Evolutionary conservation across 2,113 vertebrate species (phyloP).

Genomic region (Pachyramphus minor): DNA sequence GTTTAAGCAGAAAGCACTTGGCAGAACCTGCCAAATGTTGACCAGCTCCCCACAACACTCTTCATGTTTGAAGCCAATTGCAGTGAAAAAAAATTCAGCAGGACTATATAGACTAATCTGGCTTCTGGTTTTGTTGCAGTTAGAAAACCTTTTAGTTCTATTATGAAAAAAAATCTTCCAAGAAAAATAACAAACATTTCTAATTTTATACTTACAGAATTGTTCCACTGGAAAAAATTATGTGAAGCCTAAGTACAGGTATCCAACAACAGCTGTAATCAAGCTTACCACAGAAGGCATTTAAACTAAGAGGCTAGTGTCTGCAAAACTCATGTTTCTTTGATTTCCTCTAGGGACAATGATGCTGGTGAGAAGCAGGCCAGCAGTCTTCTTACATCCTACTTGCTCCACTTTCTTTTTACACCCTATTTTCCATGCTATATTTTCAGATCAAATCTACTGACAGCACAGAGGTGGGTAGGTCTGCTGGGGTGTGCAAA

Average conservation of each 20-base stretch:
- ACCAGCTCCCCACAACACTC: neutral
- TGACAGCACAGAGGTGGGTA: neutral
- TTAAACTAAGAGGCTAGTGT: conserved; percentile 33
- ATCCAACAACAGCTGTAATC: conserved; percentile 66
- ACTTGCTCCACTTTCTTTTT: neutral
- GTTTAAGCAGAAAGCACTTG: neutral
- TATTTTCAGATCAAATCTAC: neutral
- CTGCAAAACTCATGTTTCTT: conserved; percentile 44
- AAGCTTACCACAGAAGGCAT: neutral
- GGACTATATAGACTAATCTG: neutral
- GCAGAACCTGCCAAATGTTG: neutral
- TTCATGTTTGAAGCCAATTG: neutral
- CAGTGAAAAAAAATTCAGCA: neutral
- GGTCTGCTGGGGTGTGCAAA: neutral
- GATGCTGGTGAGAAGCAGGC: neutral
- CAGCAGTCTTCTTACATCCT: neutral
- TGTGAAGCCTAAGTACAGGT: conserved; percentile 44
- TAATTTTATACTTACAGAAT: conserved; percentile 56
- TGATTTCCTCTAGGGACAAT: conserved; percentile 45
- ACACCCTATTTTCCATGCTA: neutral
- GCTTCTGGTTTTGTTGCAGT: neutral
- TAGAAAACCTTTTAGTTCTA: conserved; percentile 36
- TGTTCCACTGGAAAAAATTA: conserved; percentile 71
- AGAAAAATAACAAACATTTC: conserved; percentile 68
- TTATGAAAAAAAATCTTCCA: conserved; percentile 44